phyloP scores from a whole-genome alignment of 2,888 invertebrate genomes.

The Balanococcus diminutus region DNA sequence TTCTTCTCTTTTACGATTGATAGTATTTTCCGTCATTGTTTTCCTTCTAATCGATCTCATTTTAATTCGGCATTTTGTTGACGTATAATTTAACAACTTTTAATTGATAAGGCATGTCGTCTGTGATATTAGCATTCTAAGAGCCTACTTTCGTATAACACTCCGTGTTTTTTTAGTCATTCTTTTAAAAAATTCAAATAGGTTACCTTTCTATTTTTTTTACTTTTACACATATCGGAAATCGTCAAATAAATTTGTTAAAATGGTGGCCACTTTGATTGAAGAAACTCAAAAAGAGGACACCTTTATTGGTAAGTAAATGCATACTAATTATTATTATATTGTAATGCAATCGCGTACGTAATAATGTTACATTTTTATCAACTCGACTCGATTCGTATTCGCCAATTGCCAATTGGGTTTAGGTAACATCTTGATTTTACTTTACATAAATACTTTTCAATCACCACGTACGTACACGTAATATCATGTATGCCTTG shows the following conservation, averaged over 20 bases:
- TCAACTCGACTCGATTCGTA: no score
- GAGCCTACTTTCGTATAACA: constrained; percentile 54
- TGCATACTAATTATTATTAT: no score
- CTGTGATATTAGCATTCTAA: constrained; percentile 52
- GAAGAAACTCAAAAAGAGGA: constrained; percentile 48
- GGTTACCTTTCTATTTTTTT: constrained; percentile 54
- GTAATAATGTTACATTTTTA: no score
- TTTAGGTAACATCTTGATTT: no score
- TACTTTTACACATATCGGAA: constrained; percentile 45
- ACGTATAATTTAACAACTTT: constrained; percentile 53
- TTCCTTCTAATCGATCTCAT: constrained; percentile 54
- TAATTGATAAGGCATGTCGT: constrained; percentile 48
- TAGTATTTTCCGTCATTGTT: constrained; percentile 50
- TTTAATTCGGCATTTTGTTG: constrained; percentile 55
- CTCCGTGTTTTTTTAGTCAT: constrained; percentile 55
- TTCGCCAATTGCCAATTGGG: no score
- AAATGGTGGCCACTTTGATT: constrained; percentile 51
- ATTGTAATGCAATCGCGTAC: no score
- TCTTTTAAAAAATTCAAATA: constrained; percentile 47
- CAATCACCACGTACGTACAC: no score
- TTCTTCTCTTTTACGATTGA: constrained; percentile 17
- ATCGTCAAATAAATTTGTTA: background rate
- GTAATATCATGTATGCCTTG: no score
- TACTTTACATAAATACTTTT: no score
- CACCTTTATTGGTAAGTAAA: constrained; percentile 60